Conservation (phyloP, 2,797 vertebrate genomes). For the Mastacembelus armatus region DNA sequence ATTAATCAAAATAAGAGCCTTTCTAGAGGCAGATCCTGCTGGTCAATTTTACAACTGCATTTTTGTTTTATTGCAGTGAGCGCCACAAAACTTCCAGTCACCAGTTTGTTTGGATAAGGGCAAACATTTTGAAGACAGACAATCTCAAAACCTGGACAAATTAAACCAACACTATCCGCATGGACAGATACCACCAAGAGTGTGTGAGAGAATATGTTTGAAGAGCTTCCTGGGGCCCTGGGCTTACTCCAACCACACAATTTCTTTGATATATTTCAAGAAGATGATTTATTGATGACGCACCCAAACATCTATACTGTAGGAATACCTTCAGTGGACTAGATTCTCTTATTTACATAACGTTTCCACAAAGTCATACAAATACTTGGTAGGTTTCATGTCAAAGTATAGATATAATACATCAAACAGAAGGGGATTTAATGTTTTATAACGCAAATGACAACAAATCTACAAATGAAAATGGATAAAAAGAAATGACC, state of each 20-base stretch:
- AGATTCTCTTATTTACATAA: conserved; percentile 84
- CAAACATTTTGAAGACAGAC: background rate
- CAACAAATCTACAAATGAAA: conserved; percentile 86
- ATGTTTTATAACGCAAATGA: conserved; percentile 82
- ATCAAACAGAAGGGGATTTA: conserved; percentile 71
- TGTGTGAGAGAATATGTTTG: background rate
- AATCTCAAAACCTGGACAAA: no score
- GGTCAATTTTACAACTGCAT: no score
- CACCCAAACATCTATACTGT: conserved; percentile 77
- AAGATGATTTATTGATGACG: conserved; percentile 78
- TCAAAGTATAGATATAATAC: conserved; percentile 83
- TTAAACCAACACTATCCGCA: background rate
- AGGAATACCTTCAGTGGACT: conserved; percentile 74
- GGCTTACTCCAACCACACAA: conserved; percentile 44
- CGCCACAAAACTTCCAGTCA: no score
- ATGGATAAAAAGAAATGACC: conserved; percentile 69
- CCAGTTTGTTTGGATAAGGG: background rate
- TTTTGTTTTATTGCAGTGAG: no score
- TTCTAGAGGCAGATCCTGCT: no score
- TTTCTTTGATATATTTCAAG: conserved; percentile 68
- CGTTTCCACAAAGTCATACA: conserved; percentile 80
- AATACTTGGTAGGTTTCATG: conserved; percentile 80
- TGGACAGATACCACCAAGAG: background rate
- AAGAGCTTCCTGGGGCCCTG: background rate
- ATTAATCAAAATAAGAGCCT: no score